Evolutionary conservation across 2,888 invertebrate genomes (phyloP), one percentile per base, ranked within the genome.

Genomic region (Heliconius ismenius): DNA sequence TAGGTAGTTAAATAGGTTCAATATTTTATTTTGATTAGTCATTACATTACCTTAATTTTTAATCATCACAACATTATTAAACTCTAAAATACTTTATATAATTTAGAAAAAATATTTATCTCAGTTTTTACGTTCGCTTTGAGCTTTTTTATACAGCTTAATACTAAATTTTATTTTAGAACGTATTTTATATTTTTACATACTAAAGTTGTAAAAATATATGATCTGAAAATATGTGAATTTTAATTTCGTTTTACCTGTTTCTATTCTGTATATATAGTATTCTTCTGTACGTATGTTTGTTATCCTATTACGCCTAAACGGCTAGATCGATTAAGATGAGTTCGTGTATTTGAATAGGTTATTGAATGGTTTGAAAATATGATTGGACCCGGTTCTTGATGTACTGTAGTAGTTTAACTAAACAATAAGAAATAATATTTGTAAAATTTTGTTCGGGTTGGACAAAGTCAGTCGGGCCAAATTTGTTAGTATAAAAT

Each of bases 131-230:
- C n/a, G 11, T 65, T 24, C 13, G n/a, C 6, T 21, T 65, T 65
- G 65, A 67, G 67, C 24, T 65, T 65, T 65, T 28, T 65, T 39
- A 39, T 39, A 15, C 6, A 39, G 39, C 65, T 65, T 65, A 65
- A 65, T 6, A 65, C 4, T 65, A 65, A 2, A 21, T 13, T 36
- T 65, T 15, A 65, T 39, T 65, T 65, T 39, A 65, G 13, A 39
- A 39, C 36, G 1, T 65, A n/a, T n/a, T 13, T 36, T 67, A 39
- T 36, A 65, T 65, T 65, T 13, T 65, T 65, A 65, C 15, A 13
- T 39, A 36, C 24, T 67, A 67, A 6, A 11, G 7, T 24, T 43
- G 6, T n/a, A 39, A 67, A 26, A 43, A 67, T 67, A 43, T 18
- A 67, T 67, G 13, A 24, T 43, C 24, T 15, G 4, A n/a, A 67